Evolutionary conservation across 53 echinoderm and acorn worm species (phyloP), one percentile per base, ranked within the genome.

Genomic region (Pentamera pediparva): DNA sequence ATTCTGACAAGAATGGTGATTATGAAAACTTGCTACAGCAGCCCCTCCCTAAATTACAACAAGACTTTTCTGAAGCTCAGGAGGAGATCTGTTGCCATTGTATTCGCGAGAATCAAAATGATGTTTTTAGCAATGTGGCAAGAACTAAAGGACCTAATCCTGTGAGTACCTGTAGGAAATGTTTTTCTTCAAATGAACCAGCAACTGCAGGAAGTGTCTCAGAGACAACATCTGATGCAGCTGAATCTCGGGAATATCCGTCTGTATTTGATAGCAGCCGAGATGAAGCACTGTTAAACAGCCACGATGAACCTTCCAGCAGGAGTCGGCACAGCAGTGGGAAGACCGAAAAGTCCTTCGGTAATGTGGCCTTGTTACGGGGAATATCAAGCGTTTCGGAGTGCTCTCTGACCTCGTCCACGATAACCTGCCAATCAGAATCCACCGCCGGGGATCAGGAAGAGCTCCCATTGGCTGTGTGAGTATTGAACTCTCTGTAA

Each of bases 391-490:
- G 81, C 36, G 69, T 76, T 35, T 89, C 89, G 6, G 74, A 50
- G 22, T 52, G 61, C 0, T 94, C 94, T 0, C 67, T 64, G 20
- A 72, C 84, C 17, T 94, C 94, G 11, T 90, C 94, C 3, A 65
- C 86, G 15, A 60, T 57, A 29, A 79, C 77, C 31, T 81, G 43
- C 10, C 41, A 84, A 54, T 55, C 84, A 33, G 77, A 87, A 61
- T 63, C 80, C 22, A 70, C 79, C 9, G 78, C 74, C 39, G 45
- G 72, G 21, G 85, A 94, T 29, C 94, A 89, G 52, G 94, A 90
- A 45, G 90, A 90, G 69, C 84, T 94, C 39, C 94, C 94, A 9
- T 67, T 94, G 24, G 84, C 82, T 30, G 77, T 87, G 94, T 94
- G 57, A 90, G 90, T 83, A 65, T 22, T 54, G 49, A 31, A 5